Percentiles rank a stretch among this genome's conserved stretches.
phyloP scores from a whole-genome alignment of 2,113 vertebrate species.

The Leiothrix lutea region DNA sequence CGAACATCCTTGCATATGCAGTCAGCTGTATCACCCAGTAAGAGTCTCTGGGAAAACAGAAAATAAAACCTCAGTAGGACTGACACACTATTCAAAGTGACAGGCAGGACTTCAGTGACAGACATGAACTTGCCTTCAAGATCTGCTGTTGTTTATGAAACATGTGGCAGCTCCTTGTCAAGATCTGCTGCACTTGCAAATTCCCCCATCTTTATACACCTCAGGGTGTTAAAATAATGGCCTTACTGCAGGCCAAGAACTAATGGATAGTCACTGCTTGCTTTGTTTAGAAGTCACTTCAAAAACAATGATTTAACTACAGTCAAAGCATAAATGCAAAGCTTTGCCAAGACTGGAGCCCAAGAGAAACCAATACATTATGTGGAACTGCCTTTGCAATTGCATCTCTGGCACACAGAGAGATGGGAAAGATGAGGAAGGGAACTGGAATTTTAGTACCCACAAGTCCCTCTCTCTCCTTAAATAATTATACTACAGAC shows the following conservation, averaged over 20 bases:
- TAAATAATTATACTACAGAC: neutral
- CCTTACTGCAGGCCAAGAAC: neutral
- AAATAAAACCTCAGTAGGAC: neutral
- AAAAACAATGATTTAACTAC: neutral
- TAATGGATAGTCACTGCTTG: neutral
- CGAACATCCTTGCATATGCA: neutral
- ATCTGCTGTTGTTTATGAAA: neutral
- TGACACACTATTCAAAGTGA: neutral
- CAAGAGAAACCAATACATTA: neutral
- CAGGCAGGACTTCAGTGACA: neutral
- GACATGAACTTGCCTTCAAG: neutral
- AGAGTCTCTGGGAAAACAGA: neutral
- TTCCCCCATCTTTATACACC: neutral
- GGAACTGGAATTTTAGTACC: neutral
- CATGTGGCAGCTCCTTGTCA: fast-evolving
- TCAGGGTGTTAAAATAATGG: neutral
- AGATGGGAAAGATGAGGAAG: neutral
- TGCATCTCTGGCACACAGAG: neutral
- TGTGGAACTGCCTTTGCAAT: neutral
- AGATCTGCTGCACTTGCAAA: neutral
- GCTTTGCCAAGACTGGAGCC: neutral
- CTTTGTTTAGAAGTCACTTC: neutral
- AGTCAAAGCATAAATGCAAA: neutral
- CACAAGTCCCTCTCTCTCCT: neutral
- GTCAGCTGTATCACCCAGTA: neutral